Evolutionary conservation across 2,888 invertebrate genomes (phyloP).

Genomic region (Eupeodes luniger): DNA sequence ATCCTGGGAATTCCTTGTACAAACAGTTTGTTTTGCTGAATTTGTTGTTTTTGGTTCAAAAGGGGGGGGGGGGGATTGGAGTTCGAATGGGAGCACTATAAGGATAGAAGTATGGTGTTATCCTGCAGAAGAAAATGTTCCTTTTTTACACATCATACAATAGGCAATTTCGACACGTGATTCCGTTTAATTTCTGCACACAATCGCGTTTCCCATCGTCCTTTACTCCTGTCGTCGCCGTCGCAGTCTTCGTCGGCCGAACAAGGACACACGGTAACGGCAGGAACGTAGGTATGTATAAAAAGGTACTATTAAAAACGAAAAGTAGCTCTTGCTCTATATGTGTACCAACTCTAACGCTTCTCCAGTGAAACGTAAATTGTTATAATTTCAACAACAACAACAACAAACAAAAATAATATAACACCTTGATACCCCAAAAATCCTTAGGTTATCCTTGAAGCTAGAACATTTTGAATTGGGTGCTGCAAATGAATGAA

Average conservation of each 20-base stretch:
- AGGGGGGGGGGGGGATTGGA: not conserved
- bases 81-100: not conserved
- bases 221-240: not conserved
- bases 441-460: conserved; percentile 25
- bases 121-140: conserved; percentile 5
- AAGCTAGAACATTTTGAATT: conserved; percentile 38
- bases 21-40: conserved; percentile 57
- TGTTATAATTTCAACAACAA: conserved; percentile 41
- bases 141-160: conserved; percentile 62
- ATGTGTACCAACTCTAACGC: not conserved
- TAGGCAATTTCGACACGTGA: conserved; percentile 74
- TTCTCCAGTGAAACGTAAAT: conserved; percentile 58
- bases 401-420: conserved; percentile 13
- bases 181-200: conserved; percentile 73
- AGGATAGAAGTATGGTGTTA: conserved; percentile 16
- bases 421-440: not conserved
- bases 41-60: conserved; percentile 39
- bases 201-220: conserved; percentile 26
- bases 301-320: not conserved
- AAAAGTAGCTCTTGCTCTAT: not conserved
- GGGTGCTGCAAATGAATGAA: conserved; percentile 72
- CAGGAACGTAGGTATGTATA: no score
- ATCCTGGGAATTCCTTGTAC: conserved; percentile 27
- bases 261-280: not conserved
- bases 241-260: not conserved